These are phyloP conservation scores for Martes martes DNA, from an alignment of 2,113 vertebrate species.

Conservation along the genomic window DNA sequence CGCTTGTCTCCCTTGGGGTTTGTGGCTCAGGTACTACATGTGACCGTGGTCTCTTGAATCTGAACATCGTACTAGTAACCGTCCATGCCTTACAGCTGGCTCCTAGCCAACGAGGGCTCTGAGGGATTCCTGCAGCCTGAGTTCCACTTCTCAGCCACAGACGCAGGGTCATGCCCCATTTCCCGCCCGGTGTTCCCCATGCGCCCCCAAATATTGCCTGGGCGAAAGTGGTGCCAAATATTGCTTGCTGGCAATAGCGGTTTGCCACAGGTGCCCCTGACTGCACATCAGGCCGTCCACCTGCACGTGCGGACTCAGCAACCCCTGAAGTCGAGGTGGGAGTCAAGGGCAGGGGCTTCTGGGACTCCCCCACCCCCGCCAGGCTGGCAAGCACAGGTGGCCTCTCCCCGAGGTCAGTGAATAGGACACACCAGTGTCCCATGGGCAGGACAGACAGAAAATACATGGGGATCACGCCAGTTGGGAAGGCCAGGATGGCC, in stretches of 20 bases:
- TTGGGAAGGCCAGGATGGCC: neutral
- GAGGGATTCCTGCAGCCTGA: neutral
- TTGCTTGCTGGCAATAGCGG: neutral
- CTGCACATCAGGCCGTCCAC: fast-evolving
- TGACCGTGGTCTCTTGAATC: neutral
- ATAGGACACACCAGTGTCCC: neutral
- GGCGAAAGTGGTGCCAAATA: no score
- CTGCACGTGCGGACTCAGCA: neutral
- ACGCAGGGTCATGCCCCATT: neutral
- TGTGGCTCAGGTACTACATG: neutral
- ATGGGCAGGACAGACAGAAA: neutral
- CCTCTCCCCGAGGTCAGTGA: neutral
- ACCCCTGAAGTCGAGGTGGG: no score
- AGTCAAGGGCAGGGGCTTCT: neutral
- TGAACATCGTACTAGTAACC: neutral
- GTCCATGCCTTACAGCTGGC: neutral
- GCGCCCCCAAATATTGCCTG: neutral
- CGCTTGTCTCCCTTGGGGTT: neutral
- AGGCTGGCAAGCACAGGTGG: no score
- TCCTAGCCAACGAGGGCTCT: neutral
- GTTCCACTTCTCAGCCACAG: neutral
- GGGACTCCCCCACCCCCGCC: neutral
- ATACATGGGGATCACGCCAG: neutral
- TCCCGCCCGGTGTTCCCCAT: neutral
- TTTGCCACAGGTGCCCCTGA: neutral